A percentile compares a stretch with the other conserved stretches of the same genome.
phyloP scores from a whole-genome alignment of 2,113 vertebrate genomes.

The Salvator merianae region DNA sequence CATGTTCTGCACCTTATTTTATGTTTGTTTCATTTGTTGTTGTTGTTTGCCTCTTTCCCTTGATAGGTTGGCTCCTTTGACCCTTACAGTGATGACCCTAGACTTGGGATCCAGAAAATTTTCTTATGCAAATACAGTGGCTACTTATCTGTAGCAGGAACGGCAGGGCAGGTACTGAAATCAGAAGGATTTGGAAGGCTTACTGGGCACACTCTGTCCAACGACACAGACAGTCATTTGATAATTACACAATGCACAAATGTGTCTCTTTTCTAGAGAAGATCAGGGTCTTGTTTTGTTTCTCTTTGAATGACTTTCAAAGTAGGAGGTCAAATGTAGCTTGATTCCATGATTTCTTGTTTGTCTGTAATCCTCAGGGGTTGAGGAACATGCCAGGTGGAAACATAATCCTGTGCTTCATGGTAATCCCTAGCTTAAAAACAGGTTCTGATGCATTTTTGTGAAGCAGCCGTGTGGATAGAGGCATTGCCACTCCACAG shows the following conservation, averaged over 20 bases:
- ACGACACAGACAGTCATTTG: not conserved
- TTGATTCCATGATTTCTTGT: not conserved
- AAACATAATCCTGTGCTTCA: not conserved
- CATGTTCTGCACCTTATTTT: not conserved
- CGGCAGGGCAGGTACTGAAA: conserved; percentile 90
- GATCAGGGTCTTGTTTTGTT: not conserved
- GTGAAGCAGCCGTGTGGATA: fast-evolving
- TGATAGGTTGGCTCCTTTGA: conserved; percentile 94
- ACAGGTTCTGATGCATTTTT: not conserved
- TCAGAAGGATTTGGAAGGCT: not conserved
- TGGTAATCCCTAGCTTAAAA: not conserved
- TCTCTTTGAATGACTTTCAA: not conserved
- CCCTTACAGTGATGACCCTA: conserved; percentile 96
- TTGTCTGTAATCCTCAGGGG: not conserved
- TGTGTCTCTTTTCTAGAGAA: not conserved
- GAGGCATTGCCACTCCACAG: not conserved
- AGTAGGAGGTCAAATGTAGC: not conserved
- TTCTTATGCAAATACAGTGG: conserved; percentile 98
- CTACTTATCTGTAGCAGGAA: conserved; percentile 93
- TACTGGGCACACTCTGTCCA: not conserved
- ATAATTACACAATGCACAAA: not conserved
- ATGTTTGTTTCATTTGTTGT: not conserved
- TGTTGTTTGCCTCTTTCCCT: not conserved
- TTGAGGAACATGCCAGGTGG: not conserved
- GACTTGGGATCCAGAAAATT: conserved; percentile 97